Evolutionary conservation across 2,797 vertebrate genomes (phyloP).

Genomic region (Meda fulgida): DNA sequence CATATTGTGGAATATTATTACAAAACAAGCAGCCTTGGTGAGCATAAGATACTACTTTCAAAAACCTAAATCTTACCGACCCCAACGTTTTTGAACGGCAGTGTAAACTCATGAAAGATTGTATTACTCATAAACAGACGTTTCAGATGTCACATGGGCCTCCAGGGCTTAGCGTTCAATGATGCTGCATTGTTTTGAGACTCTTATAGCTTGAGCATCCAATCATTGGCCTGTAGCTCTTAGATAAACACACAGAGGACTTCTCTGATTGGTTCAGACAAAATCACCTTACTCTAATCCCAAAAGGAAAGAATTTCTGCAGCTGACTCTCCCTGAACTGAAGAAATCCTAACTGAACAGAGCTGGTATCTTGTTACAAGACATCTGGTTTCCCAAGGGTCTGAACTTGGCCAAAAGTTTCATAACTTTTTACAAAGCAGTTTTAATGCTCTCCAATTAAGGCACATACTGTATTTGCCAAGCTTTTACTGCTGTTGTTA

Average conservation of each 20-base stretch:
- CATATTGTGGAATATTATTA: too few relatives aligned
- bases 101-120: neutral
- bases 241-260: neutral
- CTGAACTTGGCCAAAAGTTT: neutral
- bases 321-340: neutral
- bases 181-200: neutral
- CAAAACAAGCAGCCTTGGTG: neutral
- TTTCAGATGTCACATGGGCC: neutral
- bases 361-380: constrained; percentile 2
- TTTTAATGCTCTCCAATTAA: too few relatives aligned
- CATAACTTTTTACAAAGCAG: too few relatives aligned
- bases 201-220: neutral
- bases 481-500: neutral
- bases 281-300: neutral
- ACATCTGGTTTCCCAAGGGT: neutral
- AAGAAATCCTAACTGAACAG: neutral
- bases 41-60: neutral
- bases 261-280: constrained; percentile 17
- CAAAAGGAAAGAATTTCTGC: neutral
- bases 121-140: neutral
- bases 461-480: neutral
- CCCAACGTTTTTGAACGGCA: neutral
- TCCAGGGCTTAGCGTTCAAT: neutral
- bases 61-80: neutral
- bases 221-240: neutral